Evolutionary conservation across 2,888 invertebrate species (phyloP).

Genomic region (Tanaodytes sp.): DNA sequence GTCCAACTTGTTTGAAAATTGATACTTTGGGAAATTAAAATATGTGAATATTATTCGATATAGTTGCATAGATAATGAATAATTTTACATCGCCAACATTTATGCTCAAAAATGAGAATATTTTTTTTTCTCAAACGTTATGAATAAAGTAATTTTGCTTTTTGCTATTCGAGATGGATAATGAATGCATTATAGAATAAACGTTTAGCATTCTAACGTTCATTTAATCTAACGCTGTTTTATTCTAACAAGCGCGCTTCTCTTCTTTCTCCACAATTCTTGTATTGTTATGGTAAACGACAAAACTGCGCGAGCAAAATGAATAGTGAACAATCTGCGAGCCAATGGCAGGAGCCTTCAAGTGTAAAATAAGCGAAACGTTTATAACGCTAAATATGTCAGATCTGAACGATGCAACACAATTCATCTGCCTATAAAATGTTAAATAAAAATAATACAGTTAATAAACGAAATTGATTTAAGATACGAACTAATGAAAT

Average conservation of each 20-base stretch:
- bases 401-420: no score
- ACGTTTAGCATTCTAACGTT: constrained; percentile 38
- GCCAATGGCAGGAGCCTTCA: constrained; percentile 26
- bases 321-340: constrained; percentile 47
- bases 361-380: constrained; percentile 43
- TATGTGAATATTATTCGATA: no score
- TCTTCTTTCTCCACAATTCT: constrained; percentile 45
- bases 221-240: constrained; percentile 46
- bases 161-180: constrained; percentile 19
- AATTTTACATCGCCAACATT: no score
- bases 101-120: no score
- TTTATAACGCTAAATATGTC: constrained; percentile 40
- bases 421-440: no score
- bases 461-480: no score
- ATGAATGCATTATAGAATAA: constrained; percentile 42
- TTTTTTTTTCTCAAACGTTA: constrained; percentile 27
- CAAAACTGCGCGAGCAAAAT: constrained; percentile 36
- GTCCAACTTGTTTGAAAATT: no score
- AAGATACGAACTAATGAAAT: no score
- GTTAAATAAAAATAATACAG: no score
- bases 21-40: no score
- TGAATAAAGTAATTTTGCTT: constrained; percentile 37
- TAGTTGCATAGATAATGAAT: no score
- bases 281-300: constrained; percentile 50
- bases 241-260: constrained; percentile 45